A percentile compares a stretch with the other conserved stretches of the same genome.
Conservation (phyloP, 2,797 vertebrate species). For the Lemur catta region DNA sequence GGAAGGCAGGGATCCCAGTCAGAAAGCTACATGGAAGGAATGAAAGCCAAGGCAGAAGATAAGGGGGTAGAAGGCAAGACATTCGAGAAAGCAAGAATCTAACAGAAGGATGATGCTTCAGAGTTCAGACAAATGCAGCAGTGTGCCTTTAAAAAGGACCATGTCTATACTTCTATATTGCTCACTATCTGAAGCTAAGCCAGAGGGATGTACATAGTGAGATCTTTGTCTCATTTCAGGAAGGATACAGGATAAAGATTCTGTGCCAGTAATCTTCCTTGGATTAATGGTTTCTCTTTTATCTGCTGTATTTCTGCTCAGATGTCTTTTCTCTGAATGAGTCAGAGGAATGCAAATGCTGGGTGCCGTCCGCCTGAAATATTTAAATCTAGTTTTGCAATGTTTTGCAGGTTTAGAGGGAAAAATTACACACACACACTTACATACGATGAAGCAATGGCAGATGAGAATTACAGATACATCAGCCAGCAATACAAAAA, state of each 20-base stretch:
- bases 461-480: conserved; percentile 83
- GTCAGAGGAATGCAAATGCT: conserved; percentile 99
- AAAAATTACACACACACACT: conserved; percentile 69
- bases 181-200: conserved; percentile 87
- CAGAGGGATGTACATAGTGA: conserved; percentile 88
- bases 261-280: conserved; percentile 97
- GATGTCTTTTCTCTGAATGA: conserved; percentile 96
- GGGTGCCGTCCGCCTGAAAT: conserved; percentile 86
- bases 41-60: conserved; percentile 31
- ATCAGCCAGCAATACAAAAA: conserved; percentile 81
- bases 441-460: conserved; percentile 72
- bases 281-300: conserved; percentile 99
- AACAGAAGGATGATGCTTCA: conserved; percentile 67
- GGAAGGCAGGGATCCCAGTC: not conserved
- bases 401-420: conserved; percentile 85
- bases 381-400: conserved; percentile 89
- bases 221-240: conserved; percentile 90
- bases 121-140: conserved; percentile 77
- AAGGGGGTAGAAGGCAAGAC: not conserved
- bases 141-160: conserved; percentile 83
- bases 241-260: conserved; percentile 96
- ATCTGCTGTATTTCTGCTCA: conserved; percentile 98
- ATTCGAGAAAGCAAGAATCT: conserved; percentile 67
- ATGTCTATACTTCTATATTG: conserved; percentile 82
- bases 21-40: not conserved